A percentile compares a stretch with the other conserved stretches of the same genome.
Conservation (phyloP, 2,797 vertebrate genomes). For the Scolopax rusticola region DNA sequence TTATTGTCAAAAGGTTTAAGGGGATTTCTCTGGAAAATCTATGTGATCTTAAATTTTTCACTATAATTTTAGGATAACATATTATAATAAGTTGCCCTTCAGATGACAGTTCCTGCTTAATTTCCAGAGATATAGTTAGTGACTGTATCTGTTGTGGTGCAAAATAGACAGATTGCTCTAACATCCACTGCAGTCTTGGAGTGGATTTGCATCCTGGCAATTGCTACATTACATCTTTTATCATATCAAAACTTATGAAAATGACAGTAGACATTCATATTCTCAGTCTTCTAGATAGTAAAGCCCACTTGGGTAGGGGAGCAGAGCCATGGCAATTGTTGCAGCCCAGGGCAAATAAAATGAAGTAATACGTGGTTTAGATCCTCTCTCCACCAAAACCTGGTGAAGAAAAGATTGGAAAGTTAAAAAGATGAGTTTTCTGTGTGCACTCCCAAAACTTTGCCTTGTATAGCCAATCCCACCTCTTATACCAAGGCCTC, state of each 20-base stretch:
- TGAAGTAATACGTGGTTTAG: neutral
- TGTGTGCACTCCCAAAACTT: too few relatives aligned
- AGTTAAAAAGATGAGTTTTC: neutral
- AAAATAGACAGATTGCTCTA: neutral
- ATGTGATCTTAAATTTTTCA: rapidly evolving
- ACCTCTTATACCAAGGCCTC: neutral
- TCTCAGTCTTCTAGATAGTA: rapidly evolving
- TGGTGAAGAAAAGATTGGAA: neutral
- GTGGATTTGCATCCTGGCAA: neutral
- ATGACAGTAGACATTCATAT: rapidly evolving
- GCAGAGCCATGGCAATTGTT: neutral
- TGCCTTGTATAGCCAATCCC: neutral
- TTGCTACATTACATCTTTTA: neutral
- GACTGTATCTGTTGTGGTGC: rapidly evolving
- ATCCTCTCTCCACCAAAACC: neutral
- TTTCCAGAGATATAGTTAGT: neutral
- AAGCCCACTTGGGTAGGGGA: neutral
- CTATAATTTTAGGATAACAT: neutral
- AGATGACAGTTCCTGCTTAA: neutral
- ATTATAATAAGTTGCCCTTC: neutral
- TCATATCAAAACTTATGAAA: neutral
- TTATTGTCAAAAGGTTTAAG: neutral
- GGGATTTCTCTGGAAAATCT: neutral
- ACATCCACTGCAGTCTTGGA: rapidly evolving
- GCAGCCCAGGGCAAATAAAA: neutral